phyloP scores from a whole-genome alignment of 1,140 invertebrate species.

The Paraescarpia echinospica region DNA sequence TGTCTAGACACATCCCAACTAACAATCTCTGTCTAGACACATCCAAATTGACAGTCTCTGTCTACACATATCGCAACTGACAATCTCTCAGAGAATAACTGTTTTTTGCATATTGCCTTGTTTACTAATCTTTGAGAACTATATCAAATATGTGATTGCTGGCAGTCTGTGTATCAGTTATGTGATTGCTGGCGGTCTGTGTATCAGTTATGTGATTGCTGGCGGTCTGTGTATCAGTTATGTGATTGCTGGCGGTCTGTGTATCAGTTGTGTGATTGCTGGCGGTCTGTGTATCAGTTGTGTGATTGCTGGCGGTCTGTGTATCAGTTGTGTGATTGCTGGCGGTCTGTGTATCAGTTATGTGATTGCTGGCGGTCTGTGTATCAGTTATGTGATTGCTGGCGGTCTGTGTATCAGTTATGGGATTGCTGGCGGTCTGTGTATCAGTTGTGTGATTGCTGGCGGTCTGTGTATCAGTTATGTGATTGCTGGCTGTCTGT shows the following conservation, averaged over 20 bases:
- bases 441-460: slow-evolving; percentile 70
- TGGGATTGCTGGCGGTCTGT: slow-evolving; percentile 59
- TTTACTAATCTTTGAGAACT: no score
- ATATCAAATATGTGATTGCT: background rate
- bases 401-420: background rate
- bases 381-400: slow-evolving; percentile 70
- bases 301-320: slow-evolving; percentile 60
- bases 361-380: slow-evolving; percentile 59
- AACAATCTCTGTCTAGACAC: background rate
- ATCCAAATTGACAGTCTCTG: background rate
- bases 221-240: background rate
- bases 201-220: slow-evolving; percentile 70
- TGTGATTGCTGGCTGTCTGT: background rate
- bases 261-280: slow-evolving; percentile 70
- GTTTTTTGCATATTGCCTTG: background rate
- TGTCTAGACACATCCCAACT: background rate
- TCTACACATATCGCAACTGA: background rate
- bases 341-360: background rate
- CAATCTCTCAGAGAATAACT: background rate
- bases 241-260: slow-evolving; percentile 59
- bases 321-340: slow-evolving; percentile 70
- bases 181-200: slow-evolving; percentile 59
- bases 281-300: background rate
- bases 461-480: background rate
- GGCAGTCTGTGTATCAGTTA: background rate